Evolutionary conservation across 2,113 vertebrate genomes (phyloP), one percentile per base, ranked within the genome.

Genomic region (Daubentonia madagascariensis): DNA sequence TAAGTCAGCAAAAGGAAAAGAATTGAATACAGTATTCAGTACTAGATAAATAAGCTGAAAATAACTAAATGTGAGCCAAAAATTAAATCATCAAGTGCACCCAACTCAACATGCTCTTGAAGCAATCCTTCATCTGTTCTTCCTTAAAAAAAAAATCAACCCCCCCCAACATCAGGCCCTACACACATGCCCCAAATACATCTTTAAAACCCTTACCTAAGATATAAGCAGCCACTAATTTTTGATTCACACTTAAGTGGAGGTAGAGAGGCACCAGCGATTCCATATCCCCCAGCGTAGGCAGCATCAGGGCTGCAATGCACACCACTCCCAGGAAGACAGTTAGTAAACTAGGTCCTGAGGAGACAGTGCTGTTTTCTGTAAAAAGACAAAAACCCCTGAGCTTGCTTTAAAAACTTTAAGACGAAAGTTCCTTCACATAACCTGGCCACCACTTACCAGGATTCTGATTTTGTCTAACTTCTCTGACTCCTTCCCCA

Each of bases 221-320:
- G 98, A 99, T 99, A 97, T 99, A 99, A 99, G 99, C 99, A 99
- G 99, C 99, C 98, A 99, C 99, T 98, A 99, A 99, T 99, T 99
- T 99, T 98, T 99, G 99, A 99, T 99, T 99, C 99, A 99, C 99
- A 99, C 99, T 99, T 99, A 99, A 99, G 98, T 99, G 99, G 99
- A 99, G 99, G 99, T 99, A 99, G 99, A 99, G 99, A 99, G 99
- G 99, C 99, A 99, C 99, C 98, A 99, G 98, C 97, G 99, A 99
- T 98, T 99, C 99, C 98, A 99, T 98, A 98, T 99, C 99, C 98
- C 99, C 99, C 98, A 99, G 98, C 1, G 99, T 99, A 30, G 99
- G 99, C 97, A 99, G 99, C 99, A 99, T 99, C 93, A 99, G 99
- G 97, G 99, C 99, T 48, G 98, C 99, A 91, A 99, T 99, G 98